Conservation (phyloP, 2,113 vertebrate species). For the Mus pahari region DNA sequence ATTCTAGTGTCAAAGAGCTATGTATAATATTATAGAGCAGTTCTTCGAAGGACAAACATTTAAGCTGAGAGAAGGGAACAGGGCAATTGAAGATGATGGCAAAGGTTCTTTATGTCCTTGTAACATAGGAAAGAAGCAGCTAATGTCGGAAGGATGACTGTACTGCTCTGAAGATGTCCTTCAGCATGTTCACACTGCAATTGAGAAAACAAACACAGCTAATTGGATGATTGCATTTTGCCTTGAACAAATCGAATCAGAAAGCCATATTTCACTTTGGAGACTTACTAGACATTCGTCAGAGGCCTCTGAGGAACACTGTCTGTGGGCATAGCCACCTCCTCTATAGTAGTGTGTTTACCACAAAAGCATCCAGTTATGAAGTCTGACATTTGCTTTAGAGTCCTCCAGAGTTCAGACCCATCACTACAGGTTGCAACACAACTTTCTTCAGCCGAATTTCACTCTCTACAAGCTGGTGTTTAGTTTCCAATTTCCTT, state of each 20-base stretch:
- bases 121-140: background rate
- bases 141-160: background rate
- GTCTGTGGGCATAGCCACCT: background rate
- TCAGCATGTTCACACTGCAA: background rate
- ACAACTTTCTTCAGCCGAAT: background rate
- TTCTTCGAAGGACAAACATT: background rate
- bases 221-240: background rate
- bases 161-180: background rate
- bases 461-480: background rate
- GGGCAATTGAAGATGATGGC: background rate
- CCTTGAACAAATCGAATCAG: background rate
- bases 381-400: background rate
- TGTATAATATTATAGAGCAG: background rate
- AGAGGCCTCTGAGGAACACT: background rate
- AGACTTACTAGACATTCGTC: background rate
- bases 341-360: background rate
- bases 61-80: background rate
- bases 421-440: background rate
- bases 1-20: background rate
- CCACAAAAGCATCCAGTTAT: background rate
- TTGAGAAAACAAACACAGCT: background rate
- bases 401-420: conserved; percentile 9
- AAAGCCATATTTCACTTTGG: background rate
- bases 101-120: background rate
- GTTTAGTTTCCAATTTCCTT: background rate